Base-by-base conservation (phyloP, 2,113 vertebrate genomes). In the Eurypyga helias region DNA sequence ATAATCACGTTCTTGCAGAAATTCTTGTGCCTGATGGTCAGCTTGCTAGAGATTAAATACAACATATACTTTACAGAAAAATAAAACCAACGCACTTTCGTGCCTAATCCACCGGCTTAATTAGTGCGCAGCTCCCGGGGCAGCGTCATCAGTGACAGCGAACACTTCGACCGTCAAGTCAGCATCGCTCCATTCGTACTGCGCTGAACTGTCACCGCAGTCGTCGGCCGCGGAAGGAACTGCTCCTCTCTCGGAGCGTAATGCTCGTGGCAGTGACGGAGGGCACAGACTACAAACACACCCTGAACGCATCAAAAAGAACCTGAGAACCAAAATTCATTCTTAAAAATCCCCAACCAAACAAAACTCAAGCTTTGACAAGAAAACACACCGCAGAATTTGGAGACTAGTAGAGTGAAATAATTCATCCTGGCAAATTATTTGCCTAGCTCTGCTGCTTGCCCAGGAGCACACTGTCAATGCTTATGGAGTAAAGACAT, bases 21-120 rank as follows among this genome's bases (percentile, higher is more conserved):
- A 46, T 57, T 57, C 48, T 67, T n/a, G 15, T 18, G 28, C 62
- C 21, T 34, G 17, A 52, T 14, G 5, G n/a, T 61, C 12, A 51
- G 41, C 31, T 69, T 36, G 33, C 55, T 79, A 36, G 31, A 55
- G 57, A 57, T 34, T 65, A 48, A 36, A 36, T 21, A 76, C 11
- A 28, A 64, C 54, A 41, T 19, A 29, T 15, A 29, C 26, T 36
- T 77, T 7, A 55, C 4, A 34, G 25, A 4, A 61, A 49, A 36
- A 33, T 49, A 60, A 21, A 18, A 7, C 1, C 21, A 57, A 65
- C 6, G 46, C 51, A 58, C 15, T 79, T 86, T 11, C 28, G 21
- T 2, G 0, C 17, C 21, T 18, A 60, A 71, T 12, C 15, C 36
- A 31, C 17, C 1, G 2, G 7, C 5, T 61, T 28, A 51, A 60